phyloP scores from a whole-genome alignment of 2,888 invertebrate species.

The Acleris cristana region DNA sequence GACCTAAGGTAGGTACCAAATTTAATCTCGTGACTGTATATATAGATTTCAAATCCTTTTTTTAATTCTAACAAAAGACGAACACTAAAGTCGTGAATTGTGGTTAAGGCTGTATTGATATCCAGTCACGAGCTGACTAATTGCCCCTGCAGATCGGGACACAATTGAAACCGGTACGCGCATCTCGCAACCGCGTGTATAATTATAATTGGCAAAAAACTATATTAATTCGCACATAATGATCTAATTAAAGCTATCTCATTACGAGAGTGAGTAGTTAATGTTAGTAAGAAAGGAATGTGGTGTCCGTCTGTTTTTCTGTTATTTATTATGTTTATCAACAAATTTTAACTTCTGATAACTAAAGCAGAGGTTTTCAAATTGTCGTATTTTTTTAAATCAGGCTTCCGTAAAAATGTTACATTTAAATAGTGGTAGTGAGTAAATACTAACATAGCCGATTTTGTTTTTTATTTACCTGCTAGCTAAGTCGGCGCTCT shows the following conservation, averaged over 20 bases:
- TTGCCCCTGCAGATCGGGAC: slow-evolving; percentile 7
- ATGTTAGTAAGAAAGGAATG: neutral
- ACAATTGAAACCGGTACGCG: slow-evolving; percentile 16
- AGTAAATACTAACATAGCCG: too few species aligned
- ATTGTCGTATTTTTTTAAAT: too few species aligned
- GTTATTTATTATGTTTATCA: neutral
- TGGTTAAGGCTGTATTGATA: neutral
- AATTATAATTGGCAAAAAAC: slow-evolving; percentile 12
- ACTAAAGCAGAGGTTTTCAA: too few species aligned
- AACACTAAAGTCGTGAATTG: neutral
- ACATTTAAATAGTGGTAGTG: too few species aligned
- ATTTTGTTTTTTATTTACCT: too few species aligned
- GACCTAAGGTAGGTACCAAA: too few species aligned
- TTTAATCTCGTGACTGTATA: too few species aligned
- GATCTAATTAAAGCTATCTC: slow-evolving; percentile 29
- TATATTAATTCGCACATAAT: slow-evolving; percentile 7
- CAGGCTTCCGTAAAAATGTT: too few species aligned
- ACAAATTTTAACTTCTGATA: too few species aligned
- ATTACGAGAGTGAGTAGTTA: neutral
- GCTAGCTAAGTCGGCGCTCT: too few species aligned
- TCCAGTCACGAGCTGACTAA: slow-evolving; percentile 14
- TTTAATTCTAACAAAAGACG: too few species aligned
- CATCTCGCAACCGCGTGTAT: neutral
- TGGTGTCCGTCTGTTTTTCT: neutral
- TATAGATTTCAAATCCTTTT: too few species aligned